These are phyloP conservation scores for Virgularia gustaviana DNA, from an alignment of 92 coral and sea anemone genomes.

Conservation along the genomic window DNA sequence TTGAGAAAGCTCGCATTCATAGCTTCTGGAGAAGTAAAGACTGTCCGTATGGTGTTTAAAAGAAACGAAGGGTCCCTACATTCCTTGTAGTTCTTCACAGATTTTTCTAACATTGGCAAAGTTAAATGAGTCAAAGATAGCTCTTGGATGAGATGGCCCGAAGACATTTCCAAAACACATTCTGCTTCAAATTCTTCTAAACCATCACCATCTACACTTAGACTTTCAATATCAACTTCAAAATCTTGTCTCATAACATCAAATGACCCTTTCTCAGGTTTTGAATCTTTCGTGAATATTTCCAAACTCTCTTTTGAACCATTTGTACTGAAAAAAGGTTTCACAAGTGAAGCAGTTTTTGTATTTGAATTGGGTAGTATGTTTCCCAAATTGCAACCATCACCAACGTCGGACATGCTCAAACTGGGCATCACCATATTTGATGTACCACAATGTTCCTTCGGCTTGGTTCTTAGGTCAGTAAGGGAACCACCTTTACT, in stretches of 20 bases:
- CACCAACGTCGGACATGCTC: not conserved
- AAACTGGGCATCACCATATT: not conserved
- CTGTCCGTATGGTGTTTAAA: conserved; percentile 87
- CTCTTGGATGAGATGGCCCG: conserved; percentile 70
- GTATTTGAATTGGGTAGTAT: too few species aligned
- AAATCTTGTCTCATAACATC: not conserved
- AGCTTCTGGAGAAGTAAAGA: conserved; percentile 84
- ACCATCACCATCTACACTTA: conserved; percentile 43
- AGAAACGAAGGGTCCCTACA: conserved; percentile 82
- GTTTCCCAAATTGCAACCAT: too few species aligned
- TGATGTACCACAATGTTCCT: not conserved
- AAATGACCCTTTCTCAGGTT: not conserved
- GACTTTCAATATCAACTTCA: conserved; percentile 5
- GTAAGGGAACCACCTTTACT: not conserved
- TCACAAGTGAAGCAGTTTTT: too few species aligned
- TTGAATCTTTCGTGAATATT: not conserved
- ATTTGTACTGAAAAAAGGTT: not conserved
- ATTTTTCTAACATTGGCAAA: conserved; percentile 72
- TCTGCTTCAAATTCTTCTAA: conserved; percentile 91
- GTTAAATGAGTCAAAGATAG: conserved; percentile 89
- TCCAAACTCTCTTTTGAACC: not conserved
- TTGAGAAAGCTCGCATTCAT: conserved; percentile 83
- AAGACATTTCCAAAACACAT: conserved; percentile 95
- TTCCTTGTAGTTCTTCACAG: conserved; percentile 68
- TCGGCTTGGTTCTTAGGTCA: not conserved